phyloP scores from a whole-genome alignment of 1,140 invertebrate genomes.

The Berghia stephanieae region DNA sequence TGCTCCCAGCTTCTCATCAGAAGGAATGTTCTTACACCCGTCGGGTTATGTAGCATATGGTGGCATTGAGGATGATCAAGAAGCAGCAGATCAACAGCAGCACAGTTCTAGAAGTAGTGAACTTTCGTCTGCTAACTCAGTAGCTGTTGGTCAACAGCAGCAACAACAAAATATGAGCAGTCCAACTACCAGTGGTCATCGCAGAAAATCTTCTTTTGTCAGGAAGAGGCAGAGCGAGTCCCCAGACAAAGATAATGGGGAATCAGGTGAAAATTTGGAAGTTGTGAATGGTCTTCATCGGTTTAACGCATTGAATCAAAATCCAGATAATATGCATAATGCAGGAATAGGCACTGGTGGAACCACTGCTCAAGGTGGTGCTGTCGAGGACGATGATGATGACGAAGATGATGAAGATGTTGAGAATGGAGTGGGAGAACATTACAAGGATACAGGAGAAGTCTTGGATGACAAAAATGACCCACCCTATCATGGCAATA shows the following conservation, averaged over 20 bases:
- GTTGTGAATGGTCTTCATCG: no score
- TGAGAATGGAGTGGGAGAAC: neutral
- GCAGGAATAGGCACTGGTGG: neutral
- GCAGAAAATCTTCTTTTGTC: constrained; percentile 26
- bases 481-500: constrained; percentile 21
- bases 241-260: neutral
- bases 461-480: constrained; percentile 30
- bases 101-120: no score
- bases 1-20: constrained; percentile 28
- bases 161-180: no score
- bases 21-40: constrained; percentile 30
- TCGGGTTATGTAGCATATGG: constrained; percentile 33
- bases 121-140: no score
- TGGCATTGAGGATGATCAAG: constrained; percentile 5
- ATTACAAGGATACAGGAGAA: constrained; percentile 13
- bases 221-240: constrained; percentile 23
- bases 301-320: no score
- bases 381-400: neutral
- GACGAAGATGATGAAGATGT: neutral
- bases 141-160: no score
- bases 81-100: neutral
- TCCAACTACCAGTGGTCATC: neutral
- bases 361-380: neutral
- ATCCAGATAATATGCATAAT: no score
- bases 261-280: no score